Conservation (phyloP, 2,797 vertebrate species). For the Phrynocephalus vlangalii region DNA sequence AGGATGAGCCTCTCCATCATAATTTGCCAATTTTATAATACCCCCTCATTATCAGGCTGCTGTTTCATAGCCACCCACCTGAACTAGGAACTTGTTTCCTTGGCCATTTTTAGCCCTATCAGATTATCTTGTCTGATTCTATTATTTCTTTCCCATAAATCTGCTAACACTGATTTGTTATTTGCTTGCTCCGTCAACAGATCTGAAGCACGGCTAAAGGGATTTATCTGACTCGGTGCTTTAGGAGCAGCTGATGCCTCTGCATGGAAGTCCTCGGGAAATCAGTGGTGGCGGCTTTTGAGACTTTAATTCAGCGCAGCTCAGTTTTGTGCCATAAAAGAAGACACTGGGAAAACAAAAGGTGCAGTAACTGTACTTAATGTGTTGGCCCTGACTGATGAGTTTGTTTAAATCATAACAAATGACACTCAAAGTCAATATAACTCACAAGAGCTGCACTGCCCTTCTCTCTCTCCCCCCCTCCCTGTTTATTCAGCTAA, state of each 20-base stretch:
- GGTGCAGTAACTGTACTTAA: slow-evolving; percentile 54
- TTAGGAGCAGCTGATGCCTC: slow-evolving; percentile 70
- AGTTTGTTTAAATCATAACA: slow-evolving; percentile 60
- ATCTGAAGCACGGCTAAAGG: slow-evolving; percentile 81
- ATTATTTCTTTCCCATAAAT: slow-evolving; percentile 84
- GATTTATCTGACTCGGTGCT: slow-evolving; percentile 78
- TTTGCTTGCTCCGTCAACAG: slow-evolving; percentile 82
- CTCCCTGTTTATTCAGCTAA: slow-evolving; percentile 21
- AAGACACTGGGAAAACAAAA: slow-evolving; percentile 70
- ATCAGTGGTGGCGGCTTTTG: slow-evolving; percentile 72
- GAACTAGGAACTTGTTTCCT: slow-evolving; percentile 77
- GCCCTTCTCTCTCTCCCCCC: slow-evolving; percentile 1
- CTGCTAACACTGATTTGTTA: slow-evolving; percentile 82
- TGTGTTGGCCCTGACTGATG: slow-evolving; percentile 49
- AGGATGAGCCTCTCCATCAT: slow-evolving; percentile 78
- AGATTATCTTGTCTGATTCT: slow-evolving; percentile 85
- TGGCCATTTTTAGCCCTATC: slow-evolving; percentile 80
- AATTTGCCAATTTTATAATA: slow-evolving; percentile 78
- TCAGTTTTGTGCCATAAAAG: slow-evolving; percentile 73
- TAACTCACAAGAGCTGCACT: slow-evolving; percentile 42
- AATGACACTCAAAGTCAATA: slow-evolving; percentile 39
- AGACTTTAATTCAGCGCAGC: slow-evolving; percentile 64
- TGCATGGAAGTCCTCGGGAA: slow-evolving; percentile 69
- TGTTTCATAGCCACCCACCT: slow-evolving; percentile 71
- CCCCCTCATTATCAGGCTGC: slow-evolving; percentile 76